Percentiles rank a stretch among this genome's conserved stretches.
Conservation (phyloP, 2,888 invertebrate genomes). For the Vesta saturnalis region DNA sequence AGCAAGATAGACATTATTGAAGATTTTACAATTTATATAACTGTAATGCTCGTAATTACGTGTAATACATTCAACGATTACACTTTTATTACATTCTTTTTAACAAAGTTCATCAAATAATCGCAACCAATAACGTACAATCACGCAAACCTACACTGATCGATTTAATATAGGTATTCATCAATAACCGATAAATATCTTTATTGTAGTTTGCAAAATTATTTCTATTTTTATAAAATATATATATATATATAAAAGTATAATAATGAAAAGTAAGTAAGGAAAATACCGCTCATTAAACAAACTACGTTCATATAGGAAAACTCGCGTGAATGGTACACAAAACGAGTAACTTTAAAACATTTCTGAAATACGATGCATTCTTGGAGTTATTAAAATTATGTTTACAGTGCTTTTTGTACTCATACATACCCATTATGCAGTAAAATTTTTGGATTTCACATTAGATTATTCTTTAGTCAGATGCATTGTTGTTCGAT, state of each 20-base stretch:
- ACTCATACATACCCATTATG: not conserved
- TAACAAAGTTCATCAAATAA: not conserved
- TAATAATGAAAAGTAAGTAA: too few species aligned
- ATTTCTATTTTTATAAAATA: too few species aligned
- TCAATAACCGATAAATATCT: conserved; percentile 2
- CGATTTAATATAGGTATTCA: conserved; percentile 4
- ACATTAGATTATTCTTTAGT: too few species aligned
- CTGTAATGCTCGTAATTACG: too few species aligned
- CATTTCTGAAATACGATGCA: conserved; percentile 8
- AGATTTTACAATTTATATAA: too few species aligned
- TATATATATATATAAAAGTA: too few species aligned
- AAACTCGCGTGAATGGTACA: conserved; percentile 28
- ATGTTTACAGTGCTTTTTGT: too few species aligned
- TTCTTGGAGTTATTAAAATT: conserved; percentile 2
- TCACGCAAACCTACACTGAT: not conserved
- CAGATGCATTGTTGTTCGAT: too few species aligned
- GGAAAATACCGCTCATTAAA: not conserved
- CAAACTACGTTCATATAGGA: conserved; percentile 20
- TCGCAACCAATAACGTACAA: not conserved
- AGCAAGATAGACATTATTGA: too few species aligned
- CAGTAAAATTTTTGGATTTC: not conserved
- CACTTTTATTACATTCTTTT: not conserved
- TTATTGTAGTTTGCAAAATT: not conserved
- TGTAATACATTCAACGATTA: not conserved
- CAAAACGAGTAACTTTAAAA: conserved; percentile 6